Evolutionary conservation across 1,140 invertebrate species (phyloP).

Genomic region (Anastrepha obliqua): DNA sequence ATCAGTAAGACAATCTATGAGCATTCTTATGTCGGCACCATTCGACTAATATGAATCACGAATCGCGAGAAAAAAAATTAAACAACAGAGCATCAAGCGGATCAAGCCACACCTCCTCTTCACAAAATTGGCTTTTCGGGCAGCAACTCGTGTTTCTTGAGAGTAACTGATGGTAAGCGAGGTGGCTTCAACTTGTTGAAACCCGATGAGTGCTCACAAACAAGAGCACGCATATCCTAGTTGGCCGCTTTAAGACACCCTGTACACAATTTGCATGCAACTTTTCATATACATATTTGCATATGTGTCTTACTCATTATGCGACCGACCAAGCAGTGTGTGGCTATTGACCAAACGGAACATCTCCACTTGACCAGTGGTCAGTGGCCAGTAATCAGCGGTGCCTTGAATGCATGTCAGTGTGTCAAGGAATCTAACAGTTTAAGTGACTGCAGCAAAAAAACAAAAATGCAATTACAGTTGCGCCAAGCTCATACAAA

Average conservation of each 20-base stretch:
- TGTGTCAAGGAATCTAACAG: constrained; percentile 51
- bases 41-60: too few relatives aligned
- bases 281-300: neutral
- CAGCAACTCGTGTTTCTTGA: too few relatives aligned
- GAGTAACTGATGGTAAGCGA: too few relatives aligned
- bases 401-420: constrained; percentile 39
- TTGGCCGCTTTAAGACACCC: neutral
- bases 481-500: neutral
- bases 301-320: neutral
- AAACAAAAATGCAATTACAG: neutral
- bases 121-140: too few relatives aligned
- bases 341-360: constrained; percentile 25
- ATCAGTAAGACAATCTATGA: too few relatives aligned
- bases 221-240: too few relatives aligned
- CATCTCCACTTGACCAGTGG: constrained; percentile 44
- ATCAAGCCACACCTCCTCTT: too few relatives aligned
- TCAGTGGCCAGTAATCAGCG: constrained; percentile 22
- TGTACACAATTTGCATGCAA: neutral
- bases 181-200: too few relatives aligned
- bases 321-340: neutral
- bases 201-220: too few relatives aligned
- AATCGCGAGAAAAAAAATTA: too few relatives aligned
- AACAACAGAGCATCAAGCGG: too few relatives aligned
- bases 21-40: too few relatives aligned
- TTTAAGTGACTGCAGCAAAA: constrained; percentile 34